Base-by-base conservation (phyloP, 35 echinoderm and acorn worm genomes). In the Lytechinus pictus region DNA sequence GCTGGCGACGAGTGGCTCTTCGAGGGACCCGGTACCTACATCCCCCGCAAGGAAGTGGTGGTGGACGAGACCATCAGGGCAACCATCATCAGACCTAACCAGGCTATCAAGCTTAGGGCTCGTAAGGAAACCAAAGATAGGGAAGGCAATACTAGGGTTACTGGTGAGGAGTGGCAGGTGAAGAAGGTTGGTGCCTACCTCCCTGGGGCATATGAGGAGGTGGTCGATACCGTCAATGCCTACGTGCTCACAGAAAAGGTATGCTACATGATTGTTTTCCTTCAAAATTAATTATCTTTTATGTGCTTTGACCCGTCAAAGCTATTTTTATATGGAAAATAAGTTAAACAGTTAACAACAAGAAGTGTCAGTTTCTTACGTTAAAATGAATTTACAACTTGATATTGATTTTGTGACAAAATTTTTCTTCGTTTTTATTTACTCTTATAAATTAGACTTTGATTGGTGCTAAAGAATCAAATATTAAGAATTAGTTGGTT, bases 1-100 rank as follows among this genome's bases (percentile, higher is more conserved):
- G 98, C 98, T 52, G 98, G 98, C 9, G 98, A 99, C 54, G 98
- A 99, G 95, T 99, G 98, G 98, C 97, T 99, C 54, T 99, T 99
- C 88, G 98, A 99, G 91, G 98, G 98, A 57, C 98, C 98, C 11
- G 98, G 98, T 1, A 99, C 98, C 54, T 99, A 98, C 96, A 98
- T 98, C 27, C 98, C 98, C 28, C 95, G 97, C 28, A 99, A 99
- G 96, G 98, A 99, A 55, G 98, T 98, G 9, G 94, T 96, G 10
- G 97, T 99, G 8, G 98, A 99, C 86, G 98, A 98, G 91, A 99
- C 98, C 7, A 95, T 98, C 95, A 61, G 98, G 12, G 98, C 98
- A 1, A 99, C 98, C 13, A 94, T 99, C 27, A 98, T 99, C 97
- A 97, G 97, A 86, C 96, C 98, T 60, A 99, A 99, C 96, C 98